These are phyloP conservation scores for Bubo scandiacus DNA, from an alignment of 2,113 vertebrate genomes.

Conservation along the genomic window DNA sequence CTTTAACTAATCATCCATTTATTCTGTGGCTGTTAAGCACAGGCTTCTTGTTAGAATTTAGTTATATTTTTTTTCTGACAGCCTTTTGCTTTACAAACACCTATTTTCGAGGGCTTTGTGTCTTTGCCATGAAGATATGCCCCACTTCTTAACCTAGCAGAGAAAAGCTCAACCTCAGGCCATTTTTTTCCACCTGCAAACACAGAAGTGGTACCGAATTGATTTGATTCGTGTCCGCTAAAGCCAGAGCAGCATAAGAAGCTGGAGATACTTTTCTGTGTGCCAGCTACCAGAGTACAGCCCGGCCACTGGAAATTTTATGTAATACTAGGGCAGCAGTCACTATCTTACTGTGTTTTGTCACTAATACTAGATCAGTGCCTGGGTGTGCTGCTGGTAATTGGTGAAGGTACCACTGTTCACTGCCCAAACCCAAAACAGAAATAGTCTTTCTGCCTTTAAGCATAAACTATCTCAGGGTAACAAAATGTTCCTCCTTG, in stretches of 20 bases:
- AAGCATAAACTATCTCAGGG: slow-evolving; percentile 9
- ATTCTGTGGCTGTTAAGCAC: neutral
- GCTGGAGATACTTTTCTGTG: neutral
- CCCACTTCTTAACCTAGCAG: neutral
- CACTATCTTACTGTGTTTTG: neutral
- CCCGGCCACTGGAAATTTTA: neutral
- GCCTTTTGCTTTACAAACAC: neutral
- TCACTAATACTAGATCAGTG: neutral
- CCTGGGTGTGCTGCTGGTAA: neutral
- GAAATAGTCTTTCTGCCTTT: slow-evolving; percentile 10
- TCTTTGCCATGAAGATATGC: neutral
- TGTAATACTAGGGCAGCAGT: neutral
- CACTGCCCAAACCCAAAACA: neutral
- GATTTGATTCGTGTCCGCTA: accelerated
- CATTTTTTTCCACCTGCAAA: neutral
- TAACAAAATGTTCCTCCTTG: slow-evolving; percentile 56
- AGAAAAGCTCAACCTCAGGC: neutral
- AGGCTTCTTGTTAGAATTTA: neutral
- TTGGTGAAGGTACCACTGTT: neutral
- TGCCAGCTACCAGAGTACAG: neutral
- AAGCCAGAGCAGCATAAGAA: neutral
- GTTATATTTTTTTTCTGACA: neutral
- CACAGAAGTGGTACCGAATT: neutral
- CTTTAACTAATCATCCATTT: neutral
- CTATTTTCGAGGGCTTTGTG: neutral